Evolutionary conservation across 2,113 vertebrate species (phyloP).

Genomic region (Aegithalos caudatus): DNA sequence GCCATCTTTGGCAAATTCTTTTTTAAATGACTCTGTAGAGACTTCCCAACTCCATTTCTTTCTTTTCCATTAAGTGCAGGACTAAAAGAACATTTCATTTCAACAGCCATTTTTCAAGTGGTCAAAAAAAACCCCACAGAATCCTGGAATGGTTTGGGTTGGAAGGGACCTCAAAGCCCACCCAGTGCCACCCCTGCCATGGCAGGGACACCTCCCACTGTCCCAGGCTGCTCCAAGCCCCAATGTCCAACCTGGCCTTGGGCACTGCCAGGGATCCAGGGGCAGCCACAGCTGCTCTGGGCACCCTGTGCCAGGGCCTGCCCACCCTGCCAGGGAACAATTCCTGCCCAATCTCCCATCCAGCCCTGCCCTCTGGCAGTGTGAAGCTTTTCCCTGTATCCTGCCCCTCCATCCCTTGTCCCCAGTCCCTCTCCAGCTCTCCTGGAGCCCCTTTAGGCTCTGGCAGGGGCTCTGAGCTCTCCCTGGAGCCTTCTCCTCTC

Average conservation of each 20-base stretch:
- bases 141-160: no score
- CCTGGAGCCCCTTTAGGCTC: neutral
- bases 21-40: neutral
- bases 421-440: neutral
- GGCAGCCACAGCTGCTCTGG: neutral
- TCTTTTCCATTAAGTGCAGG: neutral
- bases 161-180: rapidly evolving
- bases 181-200: neutral
- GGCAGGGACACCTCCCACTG: neutral
- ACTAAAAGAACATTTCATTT: neutral
- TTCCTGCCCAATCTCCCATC: neutral
- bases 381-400: neutral
- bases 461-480: neutral
- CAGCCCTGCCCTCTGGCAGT: neutral
- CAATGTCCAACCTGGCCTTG: neutral
- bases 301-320: neutral
- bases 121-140: neutral
- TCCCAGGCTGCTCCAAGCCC: neutral
- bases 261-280: neutral
- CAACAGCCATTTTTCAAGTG: neutral
- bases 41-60: neutral
- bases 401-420: neutral
- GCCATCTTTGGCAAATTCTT: neutral
- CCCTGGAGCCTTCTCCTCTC: neutral
- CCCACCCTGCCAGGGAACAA: neutral